Evolutionary conservation across 64 coral and sea anemone genomes (phyloP).

Genomic region (Platygyra sinensis): DNA sequence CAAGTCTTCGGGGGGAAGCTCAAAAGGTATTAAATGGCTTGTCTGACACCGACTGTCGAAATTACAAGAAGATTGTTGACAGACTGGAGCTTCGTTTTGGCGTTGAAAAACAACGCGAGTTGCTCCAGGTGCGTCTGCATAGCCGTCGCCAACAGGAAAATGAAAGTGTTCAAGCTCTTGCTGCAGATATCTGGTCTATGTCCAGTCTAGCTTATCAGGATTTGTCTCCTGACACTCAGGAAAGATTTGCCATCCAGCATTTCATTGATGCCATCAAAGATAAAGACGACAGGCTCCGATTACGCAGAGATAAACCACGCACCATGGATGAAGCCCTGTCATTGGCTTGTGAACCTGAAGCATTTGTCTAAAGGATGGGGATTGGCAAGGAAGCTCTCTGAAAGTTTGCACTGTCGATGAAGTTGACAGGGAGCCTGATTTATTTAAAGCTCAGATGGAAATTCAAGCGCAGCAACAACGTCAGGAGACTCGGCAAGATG

Average conservation of each 20-base stretch:
- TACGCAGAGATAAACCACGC: conserved; percentile 43
- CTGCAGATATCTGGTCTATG: conserved; percentile 51
- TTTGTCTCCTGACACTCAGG: conserved; percentile 25
- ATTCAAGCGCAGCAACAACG: background rate
- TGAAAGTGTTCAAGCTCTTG: conserved; percentile 50
- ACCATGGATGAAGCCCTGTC: conserved; percentile 33
- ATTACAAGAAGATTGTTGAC: conserved; percentile 56
- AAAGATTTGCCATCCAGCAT: conserved; percentile 64
- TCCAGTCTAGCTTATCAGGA: conserved; percentile 50
- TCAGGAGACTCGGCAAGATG: background rate
- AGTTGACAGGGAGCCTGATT: background rate
- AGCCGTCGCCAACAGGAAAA: conserved; percentile 46
- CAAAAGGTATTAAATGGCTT: conserved; percentile 48
- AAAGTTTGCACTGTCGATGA: conserved; percentile 9
- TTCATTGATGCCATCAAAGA: conserved; percentile 50
- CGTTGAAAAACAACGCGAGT: conserved; percentile 59
- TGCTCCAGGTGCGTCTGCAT: conserved; percentile 61
- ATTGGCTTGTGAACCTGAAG: conserved; percentile 36
- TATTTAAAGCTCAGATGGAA: conserved; percentile 14
- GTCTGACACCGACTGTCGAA: conserved; percentile 45
- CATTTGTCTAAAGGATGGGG: conserved; percentile 12
- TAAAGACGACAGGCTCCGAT: conserved; percentile 29
- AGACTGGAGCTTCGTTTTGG: conserved; percentile 46
- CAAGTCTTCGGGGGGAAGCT: conserved; percentile 19
- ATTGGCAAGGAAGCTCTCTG: background rate